phyloP scores from a whole-genome alignment of 2,797 vertebrate genomes.

The Sebastes matsubarae region DNA sequence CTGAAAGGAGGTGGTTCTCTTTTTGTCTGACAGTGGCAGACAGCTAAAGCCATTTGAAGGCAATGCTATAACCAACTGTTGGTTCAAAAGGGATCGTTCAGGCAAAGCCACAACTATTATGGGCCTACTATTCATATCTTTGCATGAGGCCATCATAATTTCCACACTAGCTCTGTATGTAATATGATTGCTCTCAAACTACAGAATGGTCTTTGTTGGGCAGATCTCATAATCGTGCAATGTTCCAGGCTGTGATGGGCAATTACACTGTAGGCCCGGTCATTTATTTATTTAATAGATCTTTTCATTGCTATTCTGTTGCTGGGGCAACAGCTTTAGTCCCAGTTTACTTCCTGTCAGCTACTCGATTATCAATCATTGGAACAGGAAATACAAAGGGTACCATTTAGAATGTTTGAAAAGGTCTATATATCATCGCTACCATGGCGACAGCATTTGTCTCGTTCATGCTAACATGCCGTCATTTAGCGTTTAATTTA shows the following conservation, averaged over 20 bases:
- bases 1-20: slow-evolving; percentile 63
- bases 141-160: slow-evolving; percentile 78
- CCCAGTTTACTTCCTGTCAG: neutral
- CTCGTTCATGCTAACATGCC: slow-evolving; percentile 39
- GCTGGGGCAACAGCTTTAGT: neutral
- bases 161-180: slow-evolving; percentile 75
- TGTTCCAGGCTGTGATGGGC: slow-evolving; percentile 77
- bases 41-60: slow-evolving; percentile 77
- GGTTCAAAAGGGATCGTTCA: slow-evolving; percentile 78
- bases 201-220: slow-evolving; percentile 78
- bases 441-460: slow-evolving; percentile 67
- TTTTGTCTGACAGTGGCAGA: slow-evolving; percentile 71
- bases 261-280: slow-evolving; percentile 65
- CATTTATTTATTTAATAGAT: slow-evolving; percentile 70
- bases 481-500: slow-evolving; percentile 23
- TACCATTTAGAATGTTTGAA: neutral
- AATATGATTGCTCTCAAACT: slow-evolving; percentile 75
- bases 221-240: slow-evolving; percentile 69
- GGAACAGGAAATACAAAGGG: neutral
- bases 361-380: neutral
- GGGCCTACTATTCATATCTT: slow-evolving; percentile 79
- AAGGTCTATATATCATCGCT: slow-evolving; percentile 50
- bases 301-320: neutral
- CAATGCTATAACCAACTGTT: slow-evolving; percentile 75
- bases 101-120: slow-evolving; percentile 80